Conservation (phyloP, 2,797 vertebrate species). For the Fistularia commersonii region DNA sequence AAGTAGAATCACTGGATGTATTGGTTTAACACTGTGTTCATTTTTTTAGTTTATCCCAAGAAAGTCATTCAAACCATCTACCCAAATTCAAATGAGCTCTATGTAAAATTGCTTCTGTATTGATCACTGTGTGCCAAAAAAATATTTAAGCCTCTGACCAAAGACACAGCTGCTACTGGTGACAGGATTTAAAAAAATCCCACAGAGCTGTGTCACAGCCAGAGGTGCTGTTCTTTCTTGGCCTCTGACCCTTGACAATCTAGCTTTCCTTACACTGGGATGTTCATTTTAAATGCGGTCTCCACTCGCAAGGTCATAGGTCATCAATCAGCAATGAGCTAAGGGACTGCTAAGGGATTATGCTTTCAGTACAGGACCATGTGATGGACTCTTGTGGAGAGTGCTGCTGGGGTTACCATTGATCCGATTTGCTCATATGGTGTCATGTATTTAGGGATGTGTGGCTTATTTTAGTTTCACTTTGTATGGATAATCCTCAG, state of each 20-base stretch:
- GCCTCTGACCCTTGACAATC: slow-evolving; percentile 24
- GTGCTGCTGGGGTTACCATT: slow-evolving; percentile 31
- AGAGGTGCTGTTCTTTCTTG: background rate
- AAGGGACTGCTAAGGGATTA: background rate
- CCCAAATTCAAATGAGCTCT: no score
- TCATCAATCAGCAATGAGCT: slow-evolving; percentile 34
- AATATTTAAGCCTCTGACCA: no score
- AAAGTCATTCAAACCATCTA: no score
- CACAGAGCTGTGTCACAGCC: no score
- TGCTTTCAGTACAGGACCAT: slow-evolving; percentile 9
- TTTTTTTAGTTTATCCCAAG: no score
- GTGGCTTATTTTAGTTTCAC: slow-evolving; percentile 9
- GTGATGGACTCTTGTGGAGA: slow-evolving; percentile 30
- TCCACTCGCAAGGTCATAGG: slow-evolving; percentile 27
- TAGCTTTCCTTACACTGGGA: slow-evolving; percentile 17
- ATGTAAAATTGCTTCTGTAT: no score
- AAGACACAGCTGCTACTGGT: no score
- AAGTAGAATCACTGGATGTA: background rate
- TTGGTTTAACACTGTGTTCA: background rate
- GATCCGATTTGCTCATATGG: slow-evolving; percentile 29
- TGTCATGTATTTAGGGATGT: slow-evolving; percentile 26
- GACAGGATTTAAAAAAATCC: no score
- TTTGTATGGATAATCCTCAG: slow-evolving; percentile 1
- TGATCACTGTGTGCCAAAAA: no score
- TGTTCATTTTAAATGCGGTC: slow-evolving; percentile 14